These are phyloP conservation scores for Emydoidea blandingii DNA, from an alignment of 2,797 vertebrate genomes.

Conservation along the genomic window DNA sequence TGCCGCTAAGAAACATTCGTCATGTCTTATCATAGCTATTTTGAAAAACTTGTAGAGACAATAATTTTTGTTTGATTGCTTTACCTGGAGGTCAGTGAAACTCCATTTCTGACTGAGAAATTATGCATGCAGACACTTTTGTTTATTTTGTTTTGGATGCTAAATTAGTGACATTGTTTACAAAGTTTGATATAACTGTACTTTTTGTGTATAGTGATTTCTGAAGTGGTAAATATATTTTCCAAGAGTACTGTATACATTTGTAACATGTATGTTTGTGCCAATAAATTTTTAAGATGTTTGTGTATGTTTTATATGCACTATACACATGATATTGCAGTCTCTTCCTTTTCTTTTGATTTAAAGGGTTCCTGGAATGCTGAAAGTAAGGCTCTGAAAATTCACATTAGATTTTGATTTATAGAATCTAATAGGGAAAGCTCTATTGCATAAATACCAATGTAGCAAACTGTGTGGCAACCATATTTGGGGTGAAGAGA, in stretches of 20 bases:
- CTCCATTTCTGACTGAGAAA: slow-evolving; percentile 60
- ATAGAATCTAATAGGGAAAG: neutral
- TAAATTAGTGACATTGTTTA: slow-evolving; percentile 65
- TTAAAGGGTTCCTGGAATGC: neutral
- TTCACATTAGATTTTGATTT: neutral
- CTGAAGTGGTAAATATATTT: slow-evolving; percentile 71
- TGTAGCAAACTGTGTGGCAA: neutral
- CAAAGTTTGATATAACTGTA: slow-evolving; percentile 64
- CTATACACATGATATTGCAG: neutral
- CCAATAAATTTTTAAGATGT: slow-evolving; percentile 74
- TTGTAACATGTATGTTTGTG: slow-evolving; percentile 71
- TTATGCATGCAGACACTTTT: slow-evolving; percentile 57
- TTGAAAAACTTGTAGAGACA: slow-evolving; percentile 43
- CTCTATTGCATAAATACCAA: neutral
- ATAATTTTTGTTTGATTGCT: slow-evolving; percentile 65
- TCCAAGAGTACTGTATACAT: slow-evolving; percentile 55
- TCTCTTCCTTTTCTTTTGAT: neutral
- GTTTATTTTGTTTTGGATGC: slow-evolving; percentile 50
- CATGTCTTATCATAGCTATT: slow-evolving; percentile 34
- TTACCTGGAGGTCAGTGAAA: slow-evolving; percentile 72
- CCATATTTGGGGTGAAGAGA: neutral
- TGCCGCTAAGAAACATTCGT: slow-evolving; percentile 58
- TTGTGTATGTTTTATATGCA: slow-evolving; percentile 33
- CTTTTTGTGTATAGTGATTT: slow-evolving; percentile 63
- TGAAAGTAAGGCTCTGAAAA: slow-evolving; percentile 21